phyloP scores from a whole-genome alignment of 2,888 invertebrate genomes.

The Prostheceraeus crozeri region DNA sequence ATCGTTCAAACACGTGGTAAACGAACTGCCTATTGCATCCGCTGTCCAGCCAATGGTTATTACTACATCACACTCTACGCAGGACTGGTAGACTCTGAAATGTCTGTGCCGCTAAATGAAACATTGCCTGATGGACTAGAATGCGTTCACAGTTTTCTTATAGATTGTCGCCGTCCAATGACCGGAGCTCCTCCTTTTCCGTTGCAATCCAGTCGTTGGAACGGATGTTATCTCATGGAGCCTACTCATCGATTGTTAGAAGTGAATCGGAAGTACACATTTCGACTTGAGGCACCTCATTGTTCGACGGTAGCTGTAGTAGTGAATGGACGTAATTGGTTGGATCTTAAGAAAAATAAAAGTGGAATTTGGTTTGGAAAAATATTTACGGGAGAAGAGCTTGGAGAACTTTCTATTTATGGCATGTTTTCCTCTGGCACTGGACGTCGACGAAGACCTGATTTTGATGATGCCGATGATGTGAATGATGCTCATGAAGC shows the following conservation, averaged over 20 bases:
- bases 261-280: conserved; percentile 33
- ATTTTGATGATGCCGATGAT: too few species aligned
- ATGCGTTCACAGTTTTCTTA: conserved; percentile 38
- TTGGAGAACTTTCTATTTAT: conserved; percentile 38
- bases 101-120: too few species aligned
- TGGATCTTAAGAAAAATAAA: conserved; percentile 27
- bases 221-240: conserved; percentile 36
- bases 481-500: conserved; percentile 23
- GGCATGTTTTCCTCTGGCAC: too few species aligned
- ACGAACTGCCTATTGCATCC: conserved; percentile 45
- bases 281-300: conserved; percentile 35
- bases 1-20: conserved; percentile 31
- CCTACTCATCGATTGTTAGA: conserved; percentile 27
- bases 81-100: too few species aligned
- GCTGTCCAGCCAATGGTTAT: conserved; percentile 50
- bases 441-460: too few species aligned
- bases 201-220: conserved; percentile 36
- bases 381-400: conserved; percentile 30
- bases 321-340: conserved; percentile 34
- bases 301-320: conserved; percentile 35
- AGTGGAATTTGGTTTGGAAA: conserved; percentile 33
- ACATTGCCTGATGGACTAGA: conserved; percentile 32
- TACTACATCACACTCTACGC: conserved; percentile 43
- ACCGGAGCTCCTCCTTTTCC: conserved; percentile 35
- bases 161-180: conserved; percentile 36